A percentile compares a stretch with the other conserved stretches of the same genome.
phyloP scores from a whole-genome alignment of 2,797 vertebrate species.

The Notamacropus eugenii region DNA sequence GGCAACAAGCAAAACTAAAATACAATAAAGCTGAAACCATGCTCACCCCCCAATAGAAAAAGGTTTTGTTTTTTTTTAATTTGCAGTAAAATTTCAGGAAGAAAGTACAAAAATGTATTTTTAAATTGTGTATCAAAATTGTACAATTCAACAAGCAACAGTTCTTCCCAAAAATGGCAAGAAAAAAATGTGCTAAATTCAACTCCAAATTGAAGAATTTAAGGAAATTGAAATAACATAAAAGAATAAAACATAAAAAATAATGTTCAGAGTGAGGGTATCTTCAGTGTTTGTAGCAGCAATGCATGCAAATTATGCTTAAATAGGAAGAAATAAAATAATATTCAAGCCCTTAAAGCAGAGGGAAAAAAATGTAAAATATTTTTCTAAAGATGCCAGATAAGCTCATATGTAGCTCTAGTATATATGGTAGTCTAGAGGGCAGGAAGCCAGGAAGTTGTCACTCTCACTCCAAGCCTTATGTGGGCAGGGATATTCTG shows the following conservation, averaged over 20 bases:
- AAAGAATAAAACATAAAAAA: not conserved
- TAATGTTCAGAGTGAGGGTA: not conserved
- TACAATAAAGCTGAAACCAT: not conserved
- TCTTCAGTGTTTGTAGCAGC: not conserved
- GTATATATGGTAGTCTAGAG: not conserved
- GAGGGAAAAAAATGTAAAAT: not conserved
- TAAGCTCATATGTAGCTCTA: not conserved
- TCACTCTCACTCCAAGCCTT: not conserved
- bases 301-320: not conserved
- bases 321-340: not conserved
- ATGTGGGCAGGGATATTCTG: not conserved
- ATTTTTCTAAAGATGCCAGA: not conserved
- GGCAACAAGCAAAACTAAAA: not conserved
- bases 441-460: not conserved
- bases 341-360: not conserved
- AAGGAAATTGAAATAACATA: not conserved
- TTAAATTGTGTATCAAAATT: not conserved
- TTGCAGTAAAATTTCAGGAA: not conserved
- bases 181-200: not conserved
- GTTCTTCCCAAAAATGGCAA: not conserved
- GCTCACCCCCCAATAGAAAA: not conserved
- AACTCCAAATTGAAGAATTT: not conserved
- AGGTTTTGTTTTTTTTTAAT: not conserved
- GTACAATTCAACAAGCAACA: not conserved
- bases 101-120: not conserved